A percentile compares a stretch with the other conserved stretches of the same genome.
phyloP scores from a whole-genome alignment of 2,797 vertebrate genomes.

The Garrulus glandarius region DNA sequence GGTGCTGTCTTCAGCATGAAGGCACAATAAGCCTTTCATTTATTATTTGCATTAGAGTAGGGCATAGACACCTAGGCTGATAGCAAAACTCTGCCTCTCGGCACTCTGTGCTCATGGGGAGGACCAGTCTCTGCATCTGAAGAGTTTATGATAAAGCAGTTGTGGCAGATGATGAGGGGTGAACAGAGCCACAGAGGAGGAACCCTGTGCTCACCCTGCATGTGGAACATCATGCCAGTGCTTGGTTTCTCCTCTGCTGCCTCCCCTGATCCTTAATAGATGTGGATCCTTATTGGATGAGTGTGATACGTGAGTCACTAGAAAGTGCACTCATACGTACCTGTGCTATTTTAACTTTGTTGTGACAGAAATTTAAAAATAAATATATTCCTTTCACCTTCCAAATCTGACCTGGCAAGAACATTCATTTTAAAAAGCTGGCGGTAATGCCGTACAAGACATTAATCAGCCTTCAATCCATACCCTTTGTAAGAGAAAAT shows the following conservation, averaged over 20 bases:
- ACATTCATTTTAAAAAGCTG: not conserved
- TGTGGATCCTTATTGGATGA: not conserved
- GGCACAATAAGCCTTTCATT: not conserved
- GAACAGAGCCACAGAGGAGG: not conserved
- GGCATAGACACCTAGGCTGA: not conserved
- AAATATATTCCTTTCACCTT: not conserved
- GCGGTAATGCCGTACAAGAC: not conserved
- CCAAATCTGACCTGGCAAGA: conserved; percentile 28
- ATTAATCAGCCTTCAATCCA: conserved; percentile 26
- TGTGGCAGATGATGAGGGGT: not conserved
- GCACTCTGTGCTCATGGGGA: not conserved
- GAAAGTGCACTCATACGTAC: not conserved
- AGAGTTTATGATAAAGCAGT: not conserved
- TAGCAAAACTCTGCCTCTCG: not conserved
- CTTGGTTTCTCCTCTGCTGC: not conserved
- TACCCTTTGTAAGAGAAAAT: conserved; percentile 33
- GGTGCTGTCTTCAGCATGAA: not conserved
- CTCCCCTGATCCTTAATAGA: not conserved
- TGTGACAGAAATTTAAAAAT: conserved; percentile 21
- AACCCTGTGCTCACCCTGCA: not conserved
- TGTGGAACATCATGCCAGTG: not conserved
- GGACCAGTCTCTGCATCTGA: not conserved
- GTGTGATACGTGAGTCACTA: not conserved
- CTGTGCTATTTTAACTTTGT: not conserved
- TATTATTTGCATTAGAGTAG: conserved; percentile 9